Evolutionary conservation across 2,113 vertebrate genomes (phyloP).

Genomic region (Microcebus murinus): DNA sequence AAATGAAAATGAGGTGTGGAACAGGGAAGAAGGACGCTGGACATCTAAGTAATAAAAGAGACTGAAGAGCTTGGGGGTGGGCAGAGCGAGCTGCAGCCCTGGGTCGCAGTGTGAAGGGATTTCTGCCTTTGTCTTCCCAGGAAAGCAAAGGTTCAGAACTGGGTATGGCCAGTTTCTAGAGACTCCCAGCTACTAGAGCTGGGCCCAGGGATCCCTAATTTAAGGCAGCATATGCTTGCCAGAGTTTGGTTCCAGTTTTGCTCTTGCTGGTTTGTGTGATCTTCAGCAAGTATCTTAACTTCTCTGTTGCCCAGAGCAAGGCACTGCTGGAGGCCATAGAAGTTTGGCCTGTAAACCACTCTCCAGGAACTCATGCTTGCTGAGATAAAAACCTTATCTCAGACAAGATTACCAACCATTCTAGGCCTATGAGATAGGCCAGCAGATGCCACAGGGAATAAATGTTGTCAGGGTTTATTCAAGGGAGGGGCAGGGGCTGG

Average conservation of each 20-base stretch:
- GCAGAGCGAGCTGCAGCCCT: neutral
- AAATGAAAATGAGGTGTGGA: neutral
- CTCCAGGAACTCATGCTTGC: neutral
- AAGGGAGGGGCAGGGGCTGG: neutral
- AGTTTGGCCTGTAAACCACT: neutral
- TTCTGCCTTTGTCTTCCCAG: neutral
- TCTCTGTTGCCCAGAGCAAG: neutral
- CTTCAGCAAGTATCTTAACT: neutral
- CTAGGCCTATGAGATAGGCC: neutral
- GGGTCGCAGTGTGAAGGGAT: neutral
- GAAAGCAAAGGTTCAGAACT: neutral
- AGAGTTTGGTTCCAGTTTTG: neutral
- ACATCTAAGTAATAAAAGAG: neutral
- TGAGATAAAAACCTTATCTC: neutral
- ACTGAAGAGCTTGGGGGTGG: neutral
- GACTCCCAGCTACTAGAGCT: neutral
- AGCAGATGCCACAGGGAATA: neutral
- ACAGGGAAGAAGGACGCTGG: neutral
- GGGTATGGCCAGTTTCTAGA: neutral
- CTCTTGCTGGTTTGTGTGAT: neutral
- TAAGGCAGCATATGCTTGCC: rapidly evolving
- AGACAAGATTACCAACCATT: neutral
- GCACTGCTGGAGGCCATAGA: neutral
- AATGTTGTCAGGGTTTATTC: neutral
- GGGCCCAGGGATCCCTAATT: neutral